These are phyloP conservation scores for Synergus gifuensis DNA, from an alignment of 2,888 invertebrate genomes.

Conservation along the genomic window DNA sequence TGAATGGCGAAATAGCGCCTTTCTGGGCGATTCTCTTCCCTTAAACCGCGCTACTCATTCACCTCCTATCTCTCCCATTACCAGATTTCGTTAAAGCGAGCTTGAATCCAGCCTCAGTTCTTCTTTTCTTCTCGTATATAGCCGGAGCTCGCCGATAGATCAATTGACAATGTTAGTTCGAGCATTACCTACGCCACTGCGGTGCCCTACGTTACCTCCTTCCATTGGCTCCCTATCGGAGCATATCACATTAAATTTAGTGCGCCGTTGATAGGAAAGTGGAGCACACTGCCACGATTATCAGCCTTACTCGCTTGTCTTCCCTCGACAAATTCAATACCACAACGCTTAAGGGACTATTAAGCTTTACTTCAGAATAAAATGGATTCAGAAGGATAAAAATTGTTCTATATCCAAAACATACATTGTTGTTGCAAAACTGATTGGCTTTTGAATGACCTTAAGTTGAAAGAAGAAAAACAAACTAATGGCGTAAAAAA, in stretches of 20 bases:
- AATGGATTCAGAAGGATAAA: no score
- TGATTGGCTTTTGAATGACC: no score
- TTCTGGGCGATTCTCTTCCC: conserved; percentile 40
- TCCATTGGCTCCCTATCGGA: conserved; percentile 63
- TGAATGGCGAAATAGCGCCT: conserved; percentile 47
- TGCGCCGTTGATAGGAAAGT: conserved; percentile 71
- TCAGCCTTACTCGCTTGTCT: conserved; percentile 65
- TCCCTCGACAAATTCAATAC: conserved; percentile 66
- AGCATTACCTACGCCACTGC: conserved; percentile 61
- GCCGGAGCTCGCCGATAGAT: conserved; percentile 67
- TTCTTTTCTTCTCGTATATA: conserved; percentile 43
- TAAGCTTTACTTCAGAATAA: background rate
- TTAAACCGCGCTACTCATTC: conserved; percentile 61
- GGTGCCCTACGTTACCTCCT: conserved; percentile 54
- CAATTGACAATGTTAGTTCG: conserved; percentile 70
- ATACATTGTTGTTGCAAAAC: no score
- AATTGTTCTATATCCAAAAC: no score
- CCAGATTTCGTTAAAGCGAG: conserved; percentile 70
- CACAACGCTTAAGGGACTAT: conserved; percentile 39
- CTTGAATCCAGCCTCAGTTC: conserved; percentile 58
- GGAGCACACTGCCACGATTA: conserved; percentile 67
- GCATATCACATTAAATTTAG: conserved; percentile 73
- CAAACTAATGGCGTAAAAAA: no score
- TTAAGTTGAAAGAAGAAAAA: no score
- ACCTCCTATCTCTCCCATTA: conserved; percentile 70